These are phyloP conservation scores for Astyanax mexicanus DNA, from an alignment of 2,797 vertebrate species.

Conservation along the genomic window DNA sequence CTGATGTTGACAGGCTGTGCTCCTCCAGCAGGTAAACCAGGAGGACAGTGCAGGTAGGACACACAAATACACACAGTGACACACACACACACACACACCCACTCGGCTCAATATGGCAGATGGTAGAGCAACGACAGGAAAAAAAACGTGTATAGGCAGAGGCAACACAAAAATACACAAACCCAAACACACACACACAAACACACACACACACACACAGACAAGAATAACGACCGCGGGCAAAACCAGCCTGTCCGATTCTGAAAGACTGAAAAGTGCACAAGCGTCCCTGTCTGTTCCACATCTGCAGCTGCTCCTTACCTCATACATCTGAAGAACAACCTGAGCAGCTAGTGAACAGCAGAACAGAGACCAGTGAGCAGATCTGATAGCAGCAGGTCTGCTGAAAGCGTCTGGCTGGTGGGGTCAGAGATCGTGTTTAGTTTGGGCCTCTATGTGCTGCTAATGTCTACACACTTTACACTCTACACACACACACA, in stretches of 20 bases:
- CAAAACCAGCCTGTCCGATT: neutral
- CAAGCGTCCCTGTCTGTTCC: neutral
- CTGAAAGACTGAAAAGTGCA: neutral
- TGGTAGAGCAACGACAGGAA: neutral
- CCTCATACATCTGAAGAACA: neutral
- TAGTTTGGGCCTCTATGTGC: conserved; percentile 61
- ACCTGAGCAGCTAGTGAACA: neutral
- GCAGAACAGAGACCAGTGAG: conserved; percentile 27
- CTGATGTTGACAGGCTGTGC: conserved; percentile 40
- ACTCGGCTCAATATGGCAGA: neutral
- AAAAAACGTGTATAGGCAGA: neutral
- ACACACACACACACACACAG: too few species aligned
- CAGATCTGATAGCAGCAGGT: conserved; percentile 59
- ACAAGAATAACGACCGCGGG: neutral
- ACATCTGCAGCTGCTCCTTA: neutral
- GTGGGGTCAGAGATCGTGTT: conserved; percentile 66
- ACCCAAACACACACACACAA: too few species aligned
- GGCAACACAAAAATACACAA: neutral
- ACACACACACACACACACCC: conserved; percentile 1
- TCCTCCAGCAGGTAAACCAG: conserved; percentile 55
- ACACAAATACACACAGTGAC: conserved; percentile 12
- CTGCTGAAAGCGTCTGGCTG: conserved; percentile 58
- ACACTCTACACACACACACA: too few species aligned
- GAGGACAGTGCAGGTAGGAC: conserved; percentile 33
- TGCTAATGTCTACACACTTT: too few species aligned